Evolutionary conservation across 1,140 invertebrate genomes (phyloP).

Genomic region (Hormaphis cornu): DNA sequence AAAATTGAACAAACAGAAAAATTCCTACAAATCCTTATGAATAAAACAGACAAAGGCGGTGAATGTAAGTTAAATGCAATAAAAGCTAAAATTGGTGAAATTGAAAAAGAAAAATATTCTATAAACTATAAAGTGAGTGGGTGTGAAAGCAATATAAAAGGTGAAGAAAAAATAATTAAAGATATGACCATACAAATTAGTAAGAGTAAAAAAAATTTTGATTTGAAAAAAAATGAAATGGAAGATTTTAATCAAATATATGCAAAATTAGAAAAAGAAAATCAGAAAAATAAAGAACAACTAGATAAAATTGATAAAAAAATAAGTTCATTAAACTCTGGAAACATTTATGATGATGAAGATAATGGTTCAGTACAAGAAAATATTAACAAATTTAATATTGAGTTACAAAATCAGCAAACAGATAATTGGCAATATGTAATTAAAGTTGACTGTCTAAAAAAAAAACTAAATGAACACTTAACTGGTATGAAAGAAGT

Average conservation of each 20-base stretch:
- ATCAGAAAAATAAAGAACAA: neutral
- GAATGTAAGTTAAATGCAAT: neutral
- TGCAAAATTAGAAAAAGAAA: neutral
- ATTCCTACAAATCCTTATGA: neutral
- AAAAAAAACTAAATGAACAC: constrained; percentile 12
- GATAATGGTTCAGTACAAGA: constrained; percentile 21
- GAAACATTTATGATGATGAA: constrained; percentile 22
- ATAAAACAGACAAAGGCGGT: neutral
- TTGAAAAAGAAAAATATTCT: neutral
- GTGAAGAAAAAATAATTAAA: constrained; percentile 3
- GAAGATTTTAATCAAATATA: constrained; percentile 37
- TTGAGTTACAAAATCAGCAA: constrained; percentile 14
- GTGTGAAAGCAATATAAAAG: constrained; percentile 1
- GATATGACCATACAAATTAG: constrained; percentile 43
- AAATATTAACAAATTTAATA: constrained; percentile 24
- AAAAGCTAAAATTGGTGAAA: neutral
- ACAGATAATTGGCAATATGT: constrained; percentile 10
- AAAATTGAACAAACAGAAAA: neutral
- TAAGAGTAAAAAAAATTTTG: constrained; percentile 42
- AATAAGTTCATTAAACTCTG: constrained; percentile 25
- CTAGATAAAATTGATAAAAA: constrained; percentile 16
- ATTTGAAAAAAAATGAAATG: constrained; percentile 39
- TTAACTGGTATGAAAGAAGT: constrained; percentile 19
- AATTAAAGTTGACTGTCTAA: constrained; percentile 25
- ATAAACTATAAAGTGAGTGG: neutral